Evolutionary conservation across 2,797 vertebrate genomes (phyloP), one percentile per base, ranked within the genome.

Genomic region (Coilia nasus): DNA sequence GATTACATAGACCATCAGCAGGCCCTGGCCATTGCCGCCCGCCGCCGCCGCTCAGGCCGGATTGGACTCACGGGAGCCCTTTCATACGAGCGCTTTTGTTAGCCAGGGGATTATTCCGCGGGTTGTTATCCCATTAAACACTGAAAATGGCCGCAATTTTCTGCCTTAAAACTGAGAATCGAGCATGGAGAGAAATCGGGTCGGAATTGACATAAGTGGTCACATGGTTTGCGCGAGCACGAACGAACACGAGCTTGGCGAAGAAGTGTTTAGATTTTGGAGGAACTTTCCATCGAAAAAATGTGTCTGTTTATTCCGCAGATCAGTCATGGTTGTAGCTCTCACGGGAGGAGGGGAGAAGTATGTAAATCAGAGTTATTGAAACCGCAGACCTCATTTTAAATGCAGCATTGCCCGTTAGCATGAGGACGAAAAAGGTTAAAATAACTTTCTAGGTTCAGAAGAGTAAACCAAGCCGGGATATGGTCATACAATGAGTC

Each of bases 41-140:
- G 90, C n/a, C n/a, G n/a, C n/a, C n/a, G n/a, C n/a, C n/a, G 75
- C 82, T 71, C 92, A 92, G 92, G 90, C 91, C 90, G 91, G 93
- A 47, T 89, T 83, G 91, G 9, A 91, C 90, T 92, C 92, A 91
- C 93, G 94, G 92, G 93, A 93, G 88, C 92, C 92, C 88, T 92
- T 94, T 95, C 91, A 93, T 87, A 91, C 83, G 86, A 6, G 89
- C 90, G n/a, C 90, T 47, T 92, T 95, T 94, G 93, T 94, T 89
- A 84, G 93, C 59, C 7, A 35, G 71, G 83, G 94, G 95, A 95
- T 96, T 96, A 93, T 91, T 93, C 91, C 91, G 90, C 11, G 90
- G 91, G 93, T 95, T 96, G 95, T 94, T 95, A 93, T 93, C 94
- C 93, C 90, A 95, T 95, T 96, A 87, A 90, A 93, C 90, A 90